Conservation (phyloP, 2,797 vertebrate species). For the Gymnodraco acuticeps region DNA sequence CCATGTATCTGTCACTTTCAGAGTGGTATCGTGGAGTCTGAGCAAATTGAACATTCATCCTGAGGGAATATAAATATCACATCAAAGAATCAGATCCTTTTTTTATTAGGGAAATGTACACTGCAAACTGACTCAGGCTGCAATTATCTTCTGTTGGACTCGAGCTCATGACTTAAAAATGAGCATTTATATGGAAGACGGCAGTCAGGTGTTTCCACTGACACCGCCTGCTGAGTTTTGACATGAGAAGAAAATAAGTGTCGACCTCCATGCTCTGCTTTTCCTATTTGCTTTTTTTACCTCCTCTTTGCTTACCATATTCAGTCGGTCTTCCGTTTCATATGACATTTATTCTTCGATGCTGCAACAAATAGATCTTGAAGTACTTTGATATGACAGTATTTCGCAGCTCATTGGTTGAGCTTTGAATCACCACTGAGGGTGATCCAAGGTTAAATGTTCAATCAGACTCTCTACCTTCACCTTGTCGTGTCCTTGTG, state of each 20-base stretch:
- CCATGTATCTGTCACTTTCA: constrained; percentile 66
- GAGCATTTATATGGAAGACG: constrained; percentile 44
- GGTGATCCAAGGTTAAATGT: constrained; percentile 56
- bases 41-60: constrained; percentile 69
- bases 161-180: constrained; percentile 59
- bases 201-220: constrained; percentile 52
- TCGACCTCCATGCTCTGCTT: constrained; percentile 25
- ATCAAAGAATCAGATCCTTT: constrained; percentile 68
- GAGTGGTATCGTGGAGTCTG: constrained; percentile 44
- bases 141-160: constrained; percentile 50
- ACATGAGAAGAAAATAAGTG: constrained; percentile 50
- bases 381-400: constrained; percentile 16
- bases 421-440: constrained; percentile 18
- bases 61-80: constrained; percentile 57
- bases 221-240: constrained; percentile 60
- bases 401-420: constrained; percentile 24
- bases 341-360: constrained; percentile 41
- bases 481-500: constrained; percentile 46
- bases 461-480: constrained; percentile 35
- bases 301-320: constrained; percentile 22
- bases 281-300: constrained; percentile 24
- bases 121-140: constrained; percentile 54
- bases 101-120: constrained; percentile 62
- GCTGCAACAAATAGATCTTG: constrained; percentile 38
- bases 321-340: constrained; percentile 23